These are phyloP conservation scores for Limnephilus lunatus DNA, from an alignment of 2,888 invertebrate genomes.

Conservation along the genomic window DNA sequence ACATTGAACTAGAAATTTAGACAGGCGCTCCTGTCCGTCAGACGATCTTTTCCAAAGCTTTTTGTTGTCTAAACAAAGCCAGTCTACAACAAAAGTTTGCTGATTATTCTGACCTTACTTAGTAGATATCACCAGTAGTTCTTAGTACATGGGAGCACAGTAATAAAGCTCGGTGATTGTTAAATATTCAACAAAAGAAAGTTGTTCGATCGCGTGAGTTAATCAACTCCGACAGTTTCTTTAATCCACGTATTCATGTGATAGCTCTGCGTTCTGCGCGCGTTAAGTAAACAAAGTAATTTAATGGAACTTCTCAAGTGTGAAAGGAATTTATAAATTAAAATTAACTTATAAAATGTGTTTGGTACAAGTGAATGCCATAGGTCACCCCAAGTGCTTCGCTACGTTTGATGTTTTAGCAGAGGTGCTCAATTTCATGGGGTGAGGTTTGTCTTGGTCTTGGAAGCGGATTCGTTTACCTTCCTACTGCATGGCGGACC, in stretches of 20 bases:
- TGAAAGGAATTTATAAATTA: background rate
- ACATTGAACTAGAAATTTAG: background rate
- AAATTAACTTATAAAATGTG: background rate
- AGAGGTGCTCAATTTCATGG: too few species aligned
- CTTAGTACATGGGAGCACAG: background rate
- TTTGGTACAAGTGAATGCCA: too few species aligned
- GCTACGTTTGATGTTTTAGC: too few species aligned
- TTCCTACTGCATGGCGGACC: too few species aligned
- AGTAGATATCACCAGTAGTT: background rate
- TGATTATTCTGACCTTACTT: background rate
- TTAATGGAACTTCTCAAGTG: background rate
- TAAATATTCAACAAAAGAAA: background rate
- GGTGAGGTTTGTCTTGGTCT: too few species aligned
- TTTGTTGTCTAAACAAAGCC: background rate
- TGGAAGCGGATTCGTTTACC: too few species aligned
- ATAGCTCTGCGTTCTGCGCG: background rate
- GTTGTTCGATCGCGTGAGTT: background rate
- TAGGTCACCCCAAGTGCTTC: too few species aligned
- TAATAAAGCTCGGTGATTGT: background rate
- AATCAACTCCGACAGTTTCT: background rate
- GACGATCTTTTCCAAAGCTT: background rate
- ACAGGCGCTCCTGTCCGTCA: background rate
- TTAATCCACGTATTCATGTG: background rate
- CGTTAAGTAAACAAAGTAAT: background rate
- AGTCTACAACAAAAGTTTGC: background rate